Base-by-base conservation (phyloP, 2,113 vertebrate species). In the Myotis brandtii region DNA sequence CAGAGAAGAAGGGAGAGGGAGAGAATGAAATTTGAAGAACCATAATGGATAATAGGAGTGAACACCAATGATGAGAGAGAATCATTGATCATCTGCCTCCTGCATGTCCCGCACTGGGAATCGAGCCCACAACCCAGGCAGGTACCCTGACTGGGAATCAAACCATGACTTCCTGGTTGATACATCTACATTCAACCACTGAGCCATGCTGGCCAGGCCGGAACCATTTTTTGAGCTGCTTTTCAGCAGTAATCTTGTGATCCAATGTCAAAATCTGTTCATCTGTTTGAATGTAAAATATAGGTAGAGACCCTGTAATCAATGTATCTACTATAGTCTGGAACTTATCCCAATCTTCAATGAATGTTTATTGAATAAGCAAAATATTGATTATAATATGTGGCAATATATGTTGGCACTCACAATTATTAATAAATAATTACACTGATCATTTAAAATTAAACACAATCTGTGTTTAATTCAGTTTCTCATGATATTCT, bases 381-480 rank as follows among this genome's bases (percentile, higher is more conserved):
- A 94, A 94, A 95, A 52, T 69, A 23, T 67, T 87, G 50, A 84
- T 88, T 81, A 23, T 5, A 48, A 56, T 72, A 40, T 66, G 3
- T 80, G 62, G 14, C 10, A 59, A 54, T 77, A 40, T 89, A 87
- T 77, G 5, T 30, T 77, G 20, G 21, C 9, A 64, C 2, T 91
- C 69, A 69, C 2, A 37, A 50, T 81, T 80, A 64, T 34, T 88
- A 80, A 43, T 54, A 77, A 21, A 50, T 64, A 17, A 67, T 48
- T 46, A 4, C 34, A 82, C 20, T 27, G 7, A 89, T 69, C 40
- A 82, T 64, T 62, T 92, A 59, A 87, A 90, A 77, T 40, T 46
- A 86, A 91, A 73, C 11, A 32, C 8, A 70, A 40, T 86, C 12
- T 69, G 13, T 48, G 20, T 62, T 76, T 92, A 85, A 50, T 84